Base-by-base conservation (phyloP, 2,888 invertebrate genomes). In the Andrena flavipes region DNA sequence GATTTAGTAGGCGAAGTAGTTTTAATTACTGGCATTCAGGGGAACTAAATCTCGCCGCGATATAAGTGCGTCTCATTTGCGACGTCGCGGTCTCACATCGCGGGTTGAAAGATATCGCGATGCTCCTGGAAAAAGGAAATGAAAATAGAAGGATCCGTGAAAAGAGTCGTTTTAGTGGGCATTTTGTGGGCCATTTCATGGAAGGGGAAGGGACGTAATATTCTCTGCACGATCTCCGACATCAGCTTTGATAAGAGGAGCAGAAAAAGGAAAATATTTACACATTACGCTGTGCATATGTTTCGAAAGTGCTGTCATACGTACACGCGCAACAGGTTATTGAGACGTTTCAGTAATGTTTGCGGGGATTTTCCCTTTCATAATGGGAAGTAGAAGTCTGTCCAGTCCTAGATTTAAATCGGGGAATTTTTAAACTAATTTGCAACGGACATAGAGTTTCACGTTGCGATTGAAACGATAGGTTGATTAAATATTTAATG, bases 261-360 rank as follows among this genome's bases (percentile, higher is more conserved):
- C 29, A 26, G 78, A 35, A 65, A 51, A 65, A 51, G 33, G n/a
- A 16, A 69, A 80, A 69, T 59, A 59, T 68, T 74, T 80, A 42
- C 70, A 42, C 29, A 49, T 74, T 75, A 76, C 35, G 60, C 59
- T n/a, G 76, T 30, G 64, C 30, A 64, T 60, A 65, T 60, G 68
- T 54, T 62, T 59, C 42, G 33, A 56, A 68, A 76, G 33, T n/a
- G 23, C 65, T 63, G 62, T n/a, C 49, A 76, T 72, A 68, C 13
- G 20, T 54, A 69, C 51, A 69, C 60, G 48, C 20, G 76, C 82
- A 83, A 83, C 82, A 83, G 76, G 81, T 83, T 82, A 81, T 62
- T 67, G 70, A 73, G 33, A 69, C 48, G 29, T 26, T 59, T 59
- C 29, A 71, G 49, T 48, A 62, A 62, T 68, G 48, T 70, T 74